Percentiles rank a stretch among this genome's conserved stretches.
These are phyloP conservation scores for Drosophila mimetica DNA, from an alignment of 2,888 invertebrate genomes.

Conservation along the genomic window DNA sequence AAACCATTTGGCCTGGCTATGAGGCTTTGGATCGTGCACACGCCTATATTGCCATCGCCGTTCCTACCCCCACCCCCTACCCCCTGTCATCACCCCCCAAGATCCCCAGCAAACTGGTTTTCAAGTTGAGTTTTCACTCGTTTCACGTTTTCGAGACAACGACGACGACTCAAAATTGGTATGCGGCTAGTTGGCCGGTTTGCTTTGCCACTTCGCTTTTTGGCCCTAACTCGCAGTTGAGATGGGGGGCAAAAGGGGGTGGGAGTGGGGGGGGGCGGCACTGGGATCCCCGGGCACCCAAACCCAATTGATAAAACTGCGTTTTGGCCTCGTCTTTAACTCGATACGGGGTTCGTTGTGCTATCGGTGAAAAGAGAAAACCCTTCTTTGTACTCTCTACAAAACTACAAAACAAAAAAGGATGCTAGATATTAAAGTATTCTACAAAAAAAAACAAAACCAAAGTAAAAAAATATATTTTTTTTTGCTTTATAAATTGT, in stretches of 20 bases:
- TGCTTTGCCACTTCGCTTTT: conserved; percentile 35
- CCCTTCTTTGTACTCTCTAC: no score
- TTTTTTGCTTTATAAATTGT: no score
- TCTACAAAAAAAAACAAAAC: not conserved
- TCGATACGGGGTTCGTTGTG: conserved; percentile 24
- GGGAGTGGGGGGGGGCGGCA: not conserved
- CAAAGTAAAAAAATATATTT: not conserved
- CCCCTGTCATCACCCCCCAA: not conserved
- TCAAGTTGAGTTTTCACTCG: conserved; percentile 71
- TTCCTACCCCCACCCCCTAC: not conserved
- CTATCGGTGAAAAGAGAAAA: conserved; percentile 68
- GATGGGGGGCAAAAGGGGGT: not conserved
- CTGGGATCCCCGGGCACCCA: conserved; percentile 24
- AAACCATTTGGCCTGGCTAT: conserved; percentile 46
- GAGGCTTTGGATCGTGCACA: conserved; percentile 30
- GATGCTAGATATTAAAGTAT: not conserved
- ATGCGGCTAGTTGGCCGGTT: conserved; percentile 57
- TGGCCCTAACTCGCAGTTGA: conserved; percentile 58
- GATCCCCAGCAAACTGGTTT: conserved; percentile 56
- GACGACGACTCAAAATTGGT: conserved; percentile 66
- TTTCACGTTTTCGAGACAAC: conserved; percentile 68
- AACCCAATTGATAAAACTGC: conserved; percentile 9
- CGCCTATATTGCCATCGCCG: conserved; percentile 22
- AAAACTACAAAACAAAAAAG: not conserved
- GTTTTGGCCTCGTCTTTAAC: conserved; percentile 38